A percentile compares a stretch with the other conserved stretches of the same genome.
phyloP scores from a whole-genome alignment of 2,888 invertebrate genomes.

The Nephrotoma appendiculata region DNA sequence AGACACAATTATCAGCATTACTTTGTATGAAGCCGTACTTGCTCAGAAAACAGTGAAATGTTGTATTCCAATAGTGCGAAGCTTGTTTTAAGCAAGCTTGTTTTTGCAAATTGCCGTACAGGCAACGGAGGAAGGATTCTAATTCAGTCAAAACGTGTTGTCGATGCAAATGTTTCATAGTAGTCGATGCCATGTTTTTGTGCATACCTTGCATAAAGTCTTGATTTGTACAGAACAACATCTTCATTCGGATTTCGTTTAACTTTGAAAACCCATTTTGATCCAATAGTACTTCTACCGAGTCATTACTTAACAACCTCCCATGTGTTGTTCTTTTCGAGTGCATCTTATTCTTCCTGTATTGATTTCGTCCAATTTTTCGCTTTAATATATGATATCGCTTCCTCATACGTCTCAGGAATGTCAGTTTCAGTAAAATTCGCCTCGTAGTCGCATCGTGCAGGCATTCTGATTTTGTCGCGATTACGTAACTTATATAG shows the following conservation, averaged over 20 bases:
- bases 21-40: not conserved
- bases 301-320: no score
- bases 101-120: not conserved
- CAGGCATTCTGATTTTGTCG: no score
- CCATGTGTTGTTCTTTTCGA: no score
- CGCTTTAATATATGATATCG: not conserved
- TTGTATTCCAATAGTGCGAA: not conserved
- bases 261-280: no score
- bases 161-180: no score
- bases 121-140: not conserved
- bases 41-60: no score
- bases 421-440: not conserved
- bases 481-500: no score
- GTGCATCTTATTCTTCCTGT: not conserved
- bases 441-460: not conserved
- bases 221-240: no score
- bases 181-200: no score
- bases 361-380: not conserved
- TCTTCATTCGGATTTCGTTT: no score
- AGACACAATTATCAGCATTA: slow-evolving; percentile 8
- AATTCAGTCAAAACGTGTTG: not conserved
- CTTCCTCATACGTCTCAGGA: not conserved
- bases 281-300: no score
- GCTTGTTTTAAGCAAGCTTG: not conserved
- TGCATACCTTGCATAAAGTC: no score